A percentile compares a stretch with the other conserved stretches of the same genome.
phyloP scores from a whole-genome alignment of 2,113 vertebrate genomes.

The Pogonocichla stellata region DNA sequence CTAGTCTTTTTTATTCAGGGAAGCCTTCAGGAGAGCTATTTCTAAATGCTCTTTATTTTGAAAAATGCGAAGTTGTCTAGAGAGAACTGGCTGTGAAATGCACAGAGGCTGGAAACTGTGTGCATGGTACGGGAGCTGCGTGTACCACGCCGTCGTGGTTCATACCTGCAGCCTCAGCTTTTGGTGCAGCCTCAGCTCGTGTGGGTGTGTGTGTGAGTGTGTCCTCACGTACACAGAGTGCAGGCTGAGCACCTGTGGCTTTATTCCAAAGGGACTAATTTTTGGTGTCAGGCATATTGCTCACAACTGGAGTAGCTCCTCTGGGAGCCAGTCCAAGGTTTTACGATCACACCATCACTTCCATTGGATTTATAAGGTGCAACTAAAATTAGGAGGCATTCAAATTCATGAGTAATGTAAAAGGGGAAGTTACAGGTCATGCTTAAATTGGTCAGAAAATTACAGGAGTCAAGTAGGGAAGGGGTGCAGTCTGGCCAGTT shows the following conservation, averaged over 20 bases:
- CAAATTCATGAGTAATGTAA: background rate
- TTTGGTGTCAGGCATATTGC: background rate
- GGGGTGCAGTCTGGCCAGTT: background rate
- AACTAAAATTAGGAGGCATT: conserved; percentile 2
- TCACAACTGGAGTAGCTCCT: background rate
- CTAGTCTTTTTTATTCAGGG: background rate
- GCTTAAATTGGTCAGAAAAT: conserved; percentile 49
- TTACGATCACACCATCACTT: background rate
- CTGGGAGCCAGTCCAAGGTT: background rate
- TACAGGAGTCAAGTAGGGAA: background rate
- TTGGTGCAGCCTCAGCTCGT: background rate
- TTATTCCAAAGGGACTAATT: background rate
- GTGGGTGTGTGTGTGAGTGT: background rate
- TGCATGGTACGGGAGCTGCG: background rate
- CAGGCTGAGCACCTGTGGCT: background rate
- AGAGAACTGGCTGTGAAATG: background rate
- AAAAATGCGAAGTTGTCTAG: background rate
- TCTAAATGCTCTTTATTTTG: background rate
- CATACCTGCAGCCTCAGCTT: background rate
- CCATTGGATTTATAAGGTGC: conserved; percentile 36
- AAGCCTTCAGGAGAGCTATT: background rate
- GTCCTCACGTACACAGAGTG: background rate
- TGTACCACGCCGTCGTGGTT: background rate
- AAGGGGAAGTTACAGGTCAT: background rate
- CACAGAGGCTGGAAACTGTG: background rate